Evolutionary conservation across 2,888 invertebrate genomes (phyloP), one percentile per base, ranked within the genome.

Genomic region (Polydrusus cervinus): DNA sequence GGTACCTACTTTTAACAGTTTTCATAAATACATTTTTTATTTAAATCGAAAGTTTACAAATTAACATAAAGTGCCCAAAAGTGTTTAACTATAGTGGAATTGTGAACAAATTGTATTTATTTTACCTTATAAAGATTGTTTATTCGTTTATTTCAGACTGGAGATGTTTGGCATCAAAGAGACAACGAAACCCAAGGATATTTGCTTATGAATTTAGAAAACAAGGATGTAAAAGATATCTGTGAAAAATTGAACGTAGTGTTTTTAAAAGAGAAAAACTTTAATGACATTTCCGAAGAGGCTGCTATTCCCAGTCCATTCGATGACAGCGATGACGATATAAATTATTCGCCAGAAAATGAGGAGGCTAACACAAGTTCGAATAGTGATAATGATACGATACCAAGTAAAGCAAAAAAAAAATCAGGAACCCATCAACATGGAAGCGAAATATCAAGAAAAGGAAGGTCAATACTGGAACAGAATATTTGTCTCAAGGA

Each of bases 101-200:
- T 40, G 40, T 40, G 40, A 40, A 40, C 40, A 40, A 40, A 40
- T 40, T 40, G 40, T 40, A 40, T 40, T 40, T 40, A 40, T 40
- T 40, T 40, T 40, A 40, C 40, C 40, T 40, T 47, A 14, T 47
- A 47, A 47, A 47, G 14, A 47, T 14, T 13, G 47, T 47, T 47
- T 47, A 47, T 47, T 47, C n/a, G 49, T 49, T 49, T 49, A 49
- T 49, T 49, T 49, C n/a, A 49, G 49, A 49, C 49, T 49, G 49
- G 18, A 49, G 49, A 49, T 49, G 49, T 49, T 16, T 49, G 49
- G 49, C 18, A 49, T 49, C 49, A 5, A 49, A 49, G 18, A 49
- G 49, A 49, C 5, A 18, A 14, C 49, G 18, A 49, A 16, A 49
- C 18, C 8, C 49, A 49, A 49, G 10, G 8, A 49, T 49, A 49